Evolutionary conservation across 2,888 invertebrate genomes (phyloP).

Genomic region (Hirtodrosophila alboralis): DNA sequence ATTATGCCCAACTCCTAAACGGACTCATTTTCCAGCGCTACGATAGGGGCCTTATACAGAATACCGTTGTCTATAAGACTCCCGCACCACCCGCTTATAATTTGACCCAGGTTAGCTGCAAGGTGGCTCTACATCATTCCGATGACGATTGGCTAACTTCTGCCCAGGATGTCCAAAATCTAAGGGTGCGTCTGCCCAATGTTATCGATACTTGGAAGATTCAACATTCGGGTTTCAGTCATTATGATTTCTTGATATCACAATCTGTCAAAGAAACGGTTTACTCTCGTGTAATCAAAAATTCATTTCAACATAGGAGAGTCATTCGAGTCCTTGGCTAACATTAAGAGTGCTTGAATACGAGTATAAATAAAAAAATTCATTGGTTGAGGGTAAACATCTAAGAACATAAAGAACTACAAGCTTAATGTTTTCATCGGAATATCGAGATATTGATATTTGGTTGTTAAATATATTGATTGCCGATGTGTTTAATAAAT

Average conservation of each 20-base stretch:
- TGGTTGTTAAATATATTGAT: no score
- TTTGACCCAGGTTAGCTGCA: conserved; percentile 82
- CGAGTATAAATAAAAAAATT: neutral
- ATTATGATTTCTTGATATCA: conserved; percentile 50
- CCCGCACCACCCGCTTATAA: conserved; percentile 84
- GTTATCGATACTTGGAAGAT: conserved; percentile 28
- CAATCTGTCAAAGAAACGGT: conserved; percentile 24
- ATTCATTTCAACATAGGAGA: neutral
- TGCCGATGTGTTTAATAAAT: no score
- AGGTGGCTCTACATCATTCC: conserved; percentile 85
- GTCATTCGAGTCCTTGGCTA: neutral
- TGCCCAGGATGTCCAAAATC: conserved; percentile 24
- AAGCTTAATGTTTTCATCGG: no score
- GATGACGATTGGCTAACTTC: conserved; percentile 53
- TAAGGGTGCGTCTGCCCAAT: conserved; percentile 78
- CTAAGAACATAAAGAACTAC: neutral
- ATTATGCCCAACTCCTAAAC: conserved; percentile 85
- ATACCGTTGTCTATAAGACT: conserved; percentile 84
- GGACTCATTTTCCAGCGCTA: conserved; percentile 82
- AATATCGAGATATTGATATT: no score
- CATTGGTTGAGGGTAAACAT: neutral
- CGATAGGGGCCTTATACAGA: conserved; percentile 84
- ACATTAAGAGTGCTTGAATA: no score
- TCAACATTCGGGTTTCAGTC: conserved; percentile 15
- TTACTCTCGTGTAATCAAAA: conserved; percentile 23